Conservation (phyloP, 2,797 vertebrate species). For the Ispidina lecontei region DNA sequence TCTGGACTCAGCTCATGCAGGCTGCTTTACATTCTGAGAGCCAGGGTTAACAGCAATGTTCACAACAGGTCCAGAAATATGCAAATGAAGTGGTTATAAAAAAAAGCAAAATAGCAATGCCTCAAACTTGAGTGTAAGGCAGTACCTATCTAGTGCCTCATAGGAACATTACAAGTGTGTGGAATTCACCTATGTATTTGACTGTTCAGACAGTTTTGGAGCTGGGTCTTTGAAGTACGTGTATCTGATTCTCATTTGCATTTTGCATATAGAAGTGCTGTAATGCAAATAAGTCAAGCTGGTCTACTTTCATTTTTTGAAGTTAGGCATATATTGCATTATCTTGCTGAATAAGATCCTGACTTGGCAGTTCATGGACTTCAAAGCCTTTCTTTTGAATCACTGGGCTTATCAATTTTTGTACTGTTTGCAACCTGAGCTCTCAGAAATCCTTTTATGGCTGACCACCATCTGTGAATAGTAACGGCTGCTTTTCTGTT, state of each 20-base stretch:
- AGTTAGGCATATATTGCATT: not conserved
- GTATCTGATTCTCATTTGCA: not conserved
- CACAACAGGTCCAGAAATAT: not conserved
- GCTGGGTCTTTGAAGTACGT: slow-evolving; percentile 1
- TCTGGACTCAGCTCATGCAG: not conserved
- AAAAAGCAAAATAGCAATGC: not conserved
- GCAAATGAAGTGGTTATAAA: not conserved
- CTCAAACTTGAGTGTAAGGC: not conserved
- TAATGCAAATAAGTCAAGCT: not conserved
- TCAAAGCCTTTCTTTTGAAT: slow-evolving; percentile 6
- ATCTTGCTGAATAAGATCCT: slow-evolving; percentile 10
- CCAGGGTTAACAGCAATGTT: not conserved
- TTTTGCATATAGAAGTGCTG: slow-evolving; percentile 1
- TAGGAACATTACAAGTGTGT: not conserved
- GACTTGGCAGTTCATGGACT: not conserved
- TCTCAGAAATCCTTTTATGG: not conserved
- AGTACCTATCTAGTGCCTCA: not conserved
- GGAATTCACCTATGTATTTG: not conserved
- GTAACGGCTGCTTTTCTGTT: not conserved
- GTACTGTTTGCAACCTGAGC: not conserved
- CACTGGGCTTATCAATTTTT: not conserved
- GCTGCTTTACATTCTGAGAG: not conserved
- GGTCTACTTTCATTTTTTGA: slow-evolving; percentile 8
- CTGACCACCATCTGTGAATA: not conserved
- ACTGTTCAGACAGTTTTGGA: not conserved